phyloP scores from a whole-genome alignment of 1,140 invertebrate genomes.

The Hyposmocoma kahamanoa region DNA sequence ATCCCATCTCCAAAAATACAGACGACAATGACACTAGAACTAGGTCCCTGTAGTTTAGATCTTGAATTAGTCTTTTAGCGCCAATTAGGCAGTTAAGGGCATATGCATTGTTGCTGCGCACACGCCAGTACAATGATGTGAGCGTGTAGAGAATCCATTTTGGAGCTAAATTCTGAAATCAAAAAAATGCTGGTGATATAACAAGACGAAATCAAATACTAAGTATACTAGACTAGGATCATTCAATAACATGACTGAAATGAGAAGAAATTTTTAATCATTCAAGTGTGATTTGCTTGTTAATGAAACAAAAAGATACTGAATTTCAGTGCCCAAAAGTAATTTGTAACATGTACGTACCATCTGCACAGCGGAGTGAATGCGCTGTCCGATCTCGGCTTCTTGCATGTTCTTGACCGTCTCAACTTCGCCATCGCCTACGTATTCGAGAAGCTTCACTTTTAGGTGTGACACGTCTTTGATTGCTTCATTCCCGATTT shows the following conservation, averaged over 20 bases:
- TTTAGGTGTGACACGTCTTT: too few relatives aligned
- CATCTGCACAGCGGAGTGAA: slow-evolving; percentile 81
- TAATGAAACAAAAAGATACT: too few relatives aligned
- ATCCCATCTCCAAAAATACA: slow-evolving; percentile 77
- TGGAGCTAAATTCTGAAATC: slow-evolving; percentile 77
- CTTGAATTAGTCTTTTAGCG: slow-evolving; percentile 71
- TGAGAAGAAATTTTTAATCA: slow-evolving; percentile 11
- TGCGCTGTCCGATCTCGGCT: slow-evolving; percentile 84
- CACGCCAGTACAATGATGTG: slow-evolving; percentile 81
- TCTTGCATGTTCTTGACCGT: slow-evolving; percentile 67
- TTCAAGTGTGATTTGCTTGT: too few relatives aligned
- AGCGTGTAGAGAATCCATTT: slow-evolving; percentile 78
- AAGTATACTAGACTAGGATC: too few relatives aligned
- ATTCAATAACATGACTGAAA: too few relatives aligned
- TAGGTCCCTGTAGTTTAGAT: slow-evolving; percentile 67
- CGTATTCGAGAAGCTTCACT: slow-evolving; percentile 75
- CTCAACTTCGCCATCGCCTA: slow-evolving; percentile 66
- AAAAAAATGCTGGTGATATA: too few relatives aligned
- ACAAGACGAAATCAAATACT: too few relatives aligned
- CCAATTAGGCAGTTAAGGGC: slow-evolving; percentile 78
- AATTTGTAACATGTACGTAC: slow-evolving; percentile 52
- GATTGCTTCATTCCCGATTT: too few relatives aligned
- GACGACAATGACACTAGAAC: slow-evolving; percentile 78
- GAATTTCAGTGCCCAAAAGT: too few relatives aligned
- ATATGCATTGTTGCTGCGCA: slow-evolving; percentile 76